A percentile compares a stretch with the other conserved stretches of the same genome.
Conservation (phyloP, 2,888 invertebrate genomes). For the Ormyrus pomaceus region DNA sequence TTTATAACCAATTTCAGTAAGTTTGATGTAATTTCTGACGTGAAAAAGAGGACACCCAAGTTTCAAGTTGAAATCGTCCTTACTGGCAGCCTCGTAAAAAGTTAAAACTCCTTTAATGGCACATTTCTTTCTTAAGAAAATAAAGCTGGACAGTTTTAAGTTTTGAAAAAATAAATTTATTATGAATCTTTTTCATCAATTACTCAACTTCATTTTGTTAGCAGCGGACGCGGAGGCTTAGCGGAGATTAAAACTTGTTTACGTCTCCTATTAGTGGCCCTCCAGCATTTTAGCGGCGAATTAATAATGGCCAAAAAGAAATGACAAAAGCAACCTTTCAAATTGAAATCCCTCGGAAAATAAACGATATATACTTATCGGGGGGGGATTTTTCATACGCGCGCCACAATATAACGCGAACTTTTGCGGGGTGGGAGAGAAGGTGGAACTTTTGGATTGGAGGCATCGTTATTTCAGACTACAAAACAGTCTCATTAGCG, state of each 20-base stretch:
- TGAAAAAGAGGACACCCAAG: conserved; percentile 16
- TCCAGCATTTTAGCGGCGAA: no score
- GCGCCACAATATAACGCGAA: not conserved
- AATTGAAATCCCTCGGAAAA: no score
- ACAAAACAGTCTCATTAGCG: conserved; percentile 24
- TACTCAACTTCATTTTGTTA: conserved; percentile 1
- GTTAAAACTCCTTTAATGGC: conserved; percentile 54
- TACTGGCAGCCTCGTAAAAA: conserved; percentile 32
- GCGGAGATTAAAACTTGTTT: no score
- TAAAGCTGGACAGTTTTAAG: conserved; percentile 14
- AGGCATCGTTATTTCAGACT: not conserved
- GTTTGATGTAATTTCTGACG: conserved; percentile 9
- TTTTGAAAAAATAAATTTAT: conserved; percentile 14
- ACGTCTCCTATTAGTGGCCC: no score
- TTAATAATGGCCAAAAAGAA: no score
- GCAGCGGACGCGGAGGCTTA: no score
- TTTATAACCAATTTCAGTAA: conserved; percentile 20
- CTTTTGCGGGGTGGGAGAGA: not conserved
- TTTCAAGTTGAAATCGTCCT: conserved; percentile 22
- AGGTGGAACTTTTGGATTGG: not conserved
- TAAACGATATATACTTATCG: no score
- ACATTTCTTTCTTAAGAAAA: conserved; percentile 47
- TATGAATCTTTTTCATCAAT: conserved; percentile 33
- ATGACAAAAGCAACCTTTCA: no score
- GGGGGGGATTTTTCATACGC: no score